Evolutionary conservation across 1,140 invertebrate species (phyloP), one percentile per base, ranked within the genome.

Genomic region (Diorhabda sublineata): DNA sequence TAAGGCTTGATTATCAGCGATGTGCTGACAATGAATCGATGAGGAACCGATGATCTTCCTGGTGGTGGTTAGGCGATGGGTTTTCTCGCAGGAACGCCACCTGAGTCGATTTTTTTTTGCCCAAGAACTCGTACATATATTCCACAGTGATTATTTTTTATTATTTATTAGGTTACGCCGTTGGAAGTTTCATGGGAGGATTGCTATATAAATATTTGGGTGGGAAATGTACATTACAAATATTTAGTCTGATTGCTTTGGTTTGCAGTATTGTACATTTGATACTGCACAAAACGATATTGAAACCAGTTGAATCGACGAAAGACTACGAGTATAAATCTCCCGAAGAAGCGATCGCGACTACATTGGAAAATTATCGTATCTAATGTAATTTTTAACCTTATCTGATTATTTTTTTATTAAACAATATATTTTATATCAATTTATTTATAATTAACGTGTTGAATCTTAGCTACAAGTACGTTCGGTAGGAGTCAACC

Each of bases 131-230:
- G 26, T 26, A 26, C 26, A 26, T 26, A 7, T 5, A 9, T 58
- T 58, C 0, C 3, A 0, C 6, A 7, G 3, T 11, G 57, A 5
- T 58, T 4, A 0, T 58, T 3, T 58, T 58, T 58, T 2, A 8
- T 45, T 5, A 68, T 42, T 60, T 69, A 70, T 56, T 63, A 88
- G 86, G 86, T 52, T 90, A 86, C 74, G 84, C 87, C 2, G 76
- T 89, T 47, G 89, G 88, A 3, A 87, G 86, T 69, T 72, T 89
- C 2, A 74, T 88, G 3, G 87, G 88, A 41, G 88, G 89, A 56
- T 71, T 87, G 43, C 76, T 89, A 57, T 88, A 87, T 63, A 84
- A 85, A 69, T 78, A 81, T 65, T 72, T 85, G 45, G 87, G 87
- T 4, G 88, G 87, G 4, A 79, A 78, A 43, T 70, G 71, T 4